Percentiles rank a stretch among this genome's conserved stretches.
These are phyloP conservation scores for Crotophaga sulcirostris DNA, from an alignment of 2,113 vertebrate species.

Conservation along the genomic window DNA sequence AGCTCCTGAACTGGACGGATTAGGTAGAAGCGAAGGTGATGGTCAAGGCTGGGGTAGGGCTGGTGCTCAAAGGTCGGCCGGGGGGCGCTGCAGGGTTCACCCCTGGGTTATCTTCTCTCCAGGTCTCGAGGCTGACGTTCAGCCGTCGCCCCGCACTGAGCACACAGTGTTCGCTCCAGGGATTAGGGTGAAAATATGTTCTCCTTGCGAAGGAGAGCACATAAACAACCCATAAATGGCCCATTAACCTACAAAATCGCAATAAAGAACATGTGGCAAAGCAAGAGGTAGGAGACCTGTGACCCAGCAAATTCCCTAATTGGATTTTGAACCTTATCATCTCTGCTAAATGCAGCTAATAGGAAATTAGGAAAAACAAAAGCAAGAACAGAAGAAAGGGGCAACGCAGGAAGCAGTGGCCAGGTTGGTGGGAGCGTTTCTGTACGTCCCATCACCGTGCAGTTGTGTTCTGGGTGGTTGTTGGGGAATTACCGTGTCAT, in stretches of 20 bases:
- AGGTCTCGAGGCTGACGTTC: background rate
- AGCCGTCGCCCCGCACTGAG: background rate
- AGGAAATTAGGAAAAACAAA: background rate
- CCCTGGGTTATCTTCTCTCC: slow-evolving; percentile 8
- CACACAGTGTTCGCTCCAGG: background rate
- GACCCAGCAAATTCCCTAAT: slow-evolving; percentile 57
- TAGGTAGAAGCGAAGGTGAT: background rate
- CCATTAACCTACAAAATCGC: slow-evolving; percentile 60
- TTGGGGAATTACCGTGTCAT: rapidly evolving
- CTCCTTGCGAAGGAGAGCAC: slow-evolving; percentile 45
- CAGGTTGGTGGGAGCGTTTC: background rate
- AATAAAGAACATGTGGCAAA: slow-evolving; percentile 13
- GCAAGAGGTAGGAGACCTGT: slow-evolving; percentile 23
- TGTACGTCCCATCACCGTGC: background rate
- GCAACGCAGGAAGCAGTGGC: rapidly evolving
- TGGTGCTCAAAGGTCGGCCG: background rate
- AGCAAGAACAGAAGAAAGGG: background rate
- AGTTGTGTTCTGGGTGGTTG: background rate
- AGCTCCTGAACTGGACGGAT: background rate
- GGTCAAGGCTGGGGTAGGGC: background rate
- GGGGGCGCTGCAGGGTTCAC: background rate
- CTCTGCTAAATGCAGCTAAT: background rate
- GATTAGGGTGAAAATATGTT: slow-evolving; percentile 54
- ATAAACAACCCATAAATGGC: slow-evolving; percentile 61
- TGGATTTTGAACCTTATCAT: slow-evolving; percentile 9